These are phyloP conservation scores for Cataglyphis rosenhaueri DNA, from an alignment of 2,888 invertebrate genomes.

Conservation along the genomic window DNA sequence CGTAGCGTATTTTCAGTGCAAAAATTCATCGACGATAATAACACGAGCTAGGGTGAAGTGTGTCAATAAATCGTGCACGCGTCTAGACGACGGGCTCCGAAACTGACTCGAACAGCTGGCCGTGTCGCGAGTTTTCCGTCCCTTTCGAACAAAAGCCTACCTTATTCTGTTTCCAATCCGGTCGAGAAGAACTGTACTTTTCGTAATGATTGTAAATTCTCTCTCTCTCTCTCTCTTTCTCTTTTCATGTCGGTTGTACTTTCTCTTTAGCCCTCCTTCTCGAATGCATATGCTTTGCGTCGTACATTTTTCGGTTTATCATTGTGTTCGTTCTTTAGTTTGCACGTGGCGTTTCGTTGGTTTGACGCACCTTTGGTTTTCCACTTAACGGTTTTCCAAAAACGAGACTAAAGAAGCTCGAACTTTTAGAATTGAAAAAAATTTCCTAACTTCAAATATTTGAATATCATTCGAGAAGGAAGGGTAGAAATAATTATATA, in stretches of 20 bases:
- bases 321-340: neutral
- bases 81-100: constrained; percentile 61
- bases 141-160: constrained; percentile 73
- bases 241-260: neutral
- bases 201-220: constrained; percentile 41
- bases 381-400: neutral
- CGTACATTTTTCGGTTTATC: constrained; percentile 22
- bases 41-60: constrained; percentile 61
- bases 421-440: too few relatives aligned
- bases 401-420: neutral
- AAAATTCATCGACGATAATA: constrained; percentile 60
- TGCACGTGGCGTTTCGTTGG: neutral
- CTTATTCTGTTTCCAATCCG: constrained; percentile 17
- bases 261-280: constrained; percentile 13
- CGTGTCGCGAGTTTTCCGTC: constrained; percentile 71
- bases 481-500: neutral
- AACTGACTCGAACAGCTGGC: constrained; percentile 76
- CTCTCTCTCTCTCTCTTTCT: neutral
- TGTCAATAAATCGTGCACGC: constrained; percentile 74
- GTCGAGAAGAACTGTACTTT: constrained; percentile 59
- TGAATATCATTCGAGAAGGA: neutral
- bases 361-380: neutral
- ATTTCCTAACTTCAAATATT: neutral
- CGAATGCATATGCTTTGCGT: neutral
- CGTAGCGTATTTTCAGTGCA: constrained; percentile 32